These are phyloP conservation scores for Holothuria glaberrima DNA, from an alignment of 35 echinoderm and acorn worm genomes.

Conservation along the genomic window DNA sequence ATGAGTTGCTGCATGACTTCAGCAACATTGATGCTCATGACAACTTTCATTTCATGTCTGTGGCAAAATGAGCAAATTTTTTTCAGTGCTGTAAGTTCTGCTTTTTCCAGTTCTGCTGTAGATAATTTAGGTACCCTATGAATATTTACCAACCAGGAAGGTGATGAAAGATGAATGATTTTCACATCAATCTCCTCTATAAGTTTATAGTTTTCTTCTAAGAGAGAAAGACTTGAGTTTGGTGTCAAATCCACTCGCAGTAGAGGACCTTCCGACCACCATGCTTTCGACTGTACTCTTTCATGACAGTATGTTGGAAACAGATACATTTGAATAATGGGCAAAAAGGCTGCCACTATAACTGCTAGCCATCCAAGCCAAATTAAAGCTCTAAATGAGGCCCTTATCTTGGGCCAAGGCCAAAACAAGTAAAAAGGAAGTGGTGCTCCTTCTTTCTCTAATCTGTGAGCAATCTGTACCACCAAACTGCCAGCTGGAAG, in stretches of 20 bases:
- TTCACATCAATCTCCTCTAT: conserved; percentile 7
- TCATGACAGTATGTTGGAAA: conserved; percentile 1
- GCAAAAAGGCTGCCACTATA: conserved; percentile 18
- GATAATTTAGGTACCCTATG: not conserved
- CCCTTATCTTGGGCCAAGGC: conserved; percentile 42
- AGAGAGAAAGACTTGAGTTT: not conserved
- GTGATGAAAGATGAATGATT: not conserved
- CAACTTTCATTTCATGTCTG: not conserved
- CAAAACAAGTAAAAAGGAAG: conserved; percentile 36
- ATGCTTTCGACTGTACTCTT: too few relatives aligned
- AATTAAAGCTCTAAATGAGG: not conserved
- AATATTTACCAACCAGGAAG: not conserved
- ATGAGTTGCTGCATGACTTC: not conserved
- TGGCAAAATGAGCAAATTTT: not conserved
- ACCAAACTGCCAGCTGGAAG: conserved; percentile 20
- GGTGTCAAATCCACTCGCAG: not conserved
- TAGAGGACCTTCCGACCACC: not conserved
- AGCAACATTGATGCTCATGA: not conserved
- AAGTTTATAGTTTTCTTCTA: not conserved
- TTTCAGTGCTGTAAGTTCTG: not conserved
- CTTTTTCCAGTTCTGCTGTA: not conserved
- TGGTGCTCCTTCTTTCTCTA: not conserved
- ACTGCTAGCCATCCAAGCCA: not conserved
- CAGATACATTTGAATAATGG: not conserved
- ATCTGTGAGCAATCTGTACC: conserved; percentile 4